phyloP scores from a whole-genome alignment of 1,140 invertebrate genomes.

The Trachymyrmex septentrionalis region DNA sequence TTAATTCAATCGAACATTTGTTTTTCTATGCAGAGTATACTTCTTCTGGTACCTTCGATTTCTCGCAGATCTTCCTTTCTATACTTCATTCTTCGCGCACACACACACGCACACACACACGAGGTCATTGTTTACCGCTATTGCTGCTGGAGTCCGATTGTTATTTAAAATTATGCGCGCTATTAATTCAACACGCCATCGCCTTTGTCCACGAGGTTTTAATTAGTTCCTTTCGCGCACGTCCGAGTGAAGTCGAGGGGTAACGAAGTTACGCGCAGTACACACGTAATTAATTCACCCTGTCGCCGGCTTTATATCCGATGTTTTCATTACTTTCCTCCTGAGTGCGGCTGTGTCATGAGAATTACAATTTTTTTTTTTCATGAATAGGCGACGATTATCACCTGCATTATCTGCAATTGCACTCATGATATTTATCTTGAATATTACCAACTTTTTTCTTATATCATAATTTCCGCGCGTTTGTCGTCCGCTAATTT shows the following conservation, averaged over 20 bases:
- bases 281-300: constrained; percentile 49
- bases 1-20: too few relatives aligned
- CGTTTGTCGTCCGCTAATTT: constrained; percentile 54
- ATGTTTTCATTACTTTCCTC: constrained; percentile 48
- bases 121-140: constrained; percentile 14
- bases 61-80: neutral
- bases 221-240: constrained; percentile 40
- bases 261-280: constrained; percentile 40
- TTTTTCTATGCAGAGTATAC: too few relatives aligned
- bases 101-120: too few relatives aligned
- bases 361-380: constrained; percentile 10
- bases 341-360: neutral
- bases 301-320: constrained; percentile 43
- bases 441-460: neutral
- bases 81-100: neutral
- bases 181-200: constrained; percentile 48
- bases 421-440: neutral
- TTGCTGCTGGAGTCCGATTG: constrained; percentile 44
- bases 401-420: neutral
- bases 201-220: constrained; percentile 57
- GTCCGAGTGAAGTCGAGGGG: neutral
- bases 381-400: neutral
- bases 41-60: neutral
- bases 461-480: neutral
- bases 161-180: constrained; percentile 62